phyloP scores from a whole-genome alignment of 2,113 vertebrate genomes.

The Chitala chitala region DNA sequence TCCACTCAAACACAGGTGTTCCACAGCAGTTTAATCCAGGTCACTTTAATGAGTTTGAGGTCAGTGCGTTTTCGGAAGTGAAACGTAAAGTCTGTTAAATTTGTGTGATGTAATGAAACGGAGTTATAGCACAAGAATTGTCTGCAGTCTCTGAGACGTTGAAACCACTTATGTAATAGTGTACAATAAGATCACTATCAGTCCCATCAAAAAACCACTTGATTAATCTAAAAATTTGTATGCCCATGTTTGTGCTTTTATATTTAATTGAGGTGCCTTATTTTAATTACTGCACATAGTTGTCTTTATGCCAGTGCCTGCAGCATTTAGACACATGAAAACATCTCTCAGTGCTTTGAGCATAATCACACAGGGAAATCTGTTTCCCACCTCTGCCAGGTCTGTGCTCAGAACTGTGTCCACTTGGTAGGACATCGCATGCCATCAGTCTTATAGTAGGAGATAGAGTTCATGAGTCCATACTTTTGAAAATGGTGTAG shows the following conservation, averaged over 20 bases:
- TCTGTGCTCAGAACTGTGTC: background rate
- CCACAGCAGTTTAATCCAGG: background rate
- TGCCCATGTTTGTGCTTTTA: too few species aligned
- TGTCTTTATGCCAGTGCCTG: too few species aligned
- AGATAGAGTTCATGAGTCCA: slow-evolving; percentile 1
- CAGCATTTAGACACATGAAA: too few species aligned
- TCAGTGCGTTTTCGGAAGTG: background rate
- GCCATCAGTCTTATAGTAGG: background rate
- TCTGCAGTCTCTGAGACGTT: background rate
- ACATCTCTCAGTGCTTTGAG: too few species aligned
- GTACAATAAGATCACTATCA: background rate
- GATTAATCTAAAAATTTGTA: too few species aligned
- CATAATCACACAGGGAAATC: too few species aligned
- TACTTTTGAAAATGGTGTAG: background rate
- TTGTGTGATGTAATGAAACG: background rate
- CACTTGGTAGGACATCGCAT: background rate
- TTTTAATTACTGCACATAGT: too few species aligned
- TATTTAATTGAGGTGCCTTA: too few species aligned
- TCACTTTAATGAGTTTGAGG: background rate
- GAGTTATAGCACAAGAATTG: background rate
- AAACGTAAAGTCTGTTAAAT: background rate
- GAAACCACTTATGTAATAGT: background rate
- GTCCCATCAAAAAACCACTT: too few species aligned
- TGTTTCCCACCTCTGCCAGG: too few species aligned
- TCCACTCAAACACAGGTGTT: background rate